Evolutionary conservation across 2,888 invertebrate species (phyloP).

Genomic region (Ptycholaimellus sp.): DNA sequence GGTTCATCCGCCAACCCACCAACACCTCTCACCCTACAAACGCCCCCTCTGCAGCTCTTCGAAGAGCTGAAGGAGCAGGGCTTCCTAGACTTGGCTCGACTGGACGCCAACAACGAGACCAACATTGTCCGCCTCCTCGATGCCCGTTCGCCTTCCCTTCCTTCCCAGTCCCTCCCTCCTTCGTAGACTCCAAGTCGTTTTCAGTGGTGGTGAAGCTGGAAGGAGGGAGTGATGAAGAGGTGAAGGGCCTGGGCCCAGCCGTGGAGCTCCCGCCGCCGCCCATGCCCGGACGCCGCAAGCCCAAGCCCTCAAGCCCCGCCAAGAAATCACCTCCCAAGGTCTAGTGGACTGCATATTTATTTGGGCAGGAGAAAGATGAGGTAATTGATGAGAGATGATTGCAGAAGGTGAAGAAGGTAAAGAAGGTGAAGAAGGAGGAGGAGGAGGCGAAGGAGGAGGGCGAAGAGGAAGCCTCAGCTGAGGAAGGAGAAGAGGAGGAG

Average conservation of each 20-base stretch:
- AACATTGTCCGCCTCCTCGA: slow-evolving; percentile 64
- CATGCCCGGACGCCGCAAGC: no score
- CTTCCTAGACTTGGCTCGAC: slow-evolving; percentile 47
- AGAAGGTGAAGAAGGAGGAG: slow-evolving; percentile 31
- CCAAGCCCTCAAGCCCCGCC: no score
- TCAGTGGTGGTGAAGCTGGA: slow-evolving; percentile 79
- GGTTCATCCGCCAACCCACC: slow-evolving; percentile 28
- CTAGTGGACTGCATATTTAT: no score
- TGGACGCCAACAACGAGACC: slow-evolving; percentile 55
- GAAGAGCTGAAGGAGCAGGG: slow-evolving; percentile 46
- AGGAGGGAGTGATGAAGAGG: slow-evolving; percentile 50
- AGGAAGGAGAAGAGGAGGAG: slow-evolving; percentile 23
- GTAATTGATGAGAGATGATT: slow-evolving; percentile 16
- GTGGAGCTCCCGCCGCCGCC: no score
- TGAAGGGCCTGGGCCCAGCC: slow-evolving; percentile 60
- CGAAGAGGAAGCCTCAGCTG: background rate
- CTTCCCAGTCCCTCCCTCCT: background rate
- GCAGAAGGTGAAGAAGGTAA: slow-evolving; percentile 19
- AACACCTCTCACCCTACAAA: background rate
- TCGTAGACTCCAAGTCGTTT: slow-evolving; percentile 1
- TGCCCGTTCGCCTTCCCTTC: slow-evolving; percentile 34
- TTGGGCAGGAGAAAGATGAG: no score
- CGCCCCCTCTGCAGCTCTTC: slow-evolving; percentile 36
- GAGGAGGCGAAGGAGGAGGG: slow-evolving; percentile 18
- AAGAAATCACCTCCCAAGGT: no score